These are phyloP conservation scores for Sinhomidia bicolor DNA, from an alignment of 2,888 invertebrate species.

Conservation along the genomic window DNA sequence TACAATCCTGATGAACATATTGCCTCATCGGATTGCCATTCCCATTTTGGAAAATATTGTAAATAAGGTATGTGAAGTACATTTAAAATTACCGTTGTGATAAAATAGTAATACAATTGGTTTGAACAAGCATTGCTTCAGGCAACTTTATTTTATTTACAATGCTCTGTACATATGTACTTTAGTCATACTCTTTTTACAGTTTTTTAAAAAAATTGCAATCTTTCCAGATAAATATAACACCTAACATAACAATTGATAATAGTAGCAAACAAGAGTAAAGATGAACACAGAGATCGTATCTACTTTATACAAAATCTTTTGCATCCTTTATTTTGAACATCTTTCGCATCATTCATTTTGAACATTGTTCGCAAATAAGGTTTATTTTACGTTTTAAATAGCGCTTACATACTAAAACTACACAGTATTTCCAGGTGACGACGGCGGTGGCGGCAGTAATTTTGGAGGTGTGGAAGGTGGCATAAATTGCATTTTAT, in stretches of 20 bases:
- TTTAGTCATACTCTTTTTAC: too few species aligned
- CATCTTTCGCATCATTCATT: neutral
- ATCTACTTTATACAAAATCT: neutral
- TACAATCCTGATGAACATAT: slow-evolving; percentile 81
- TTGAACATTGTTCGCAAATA: neutral
- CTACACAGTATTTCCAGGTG: neutral
- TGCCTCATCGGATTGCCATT: slow-evolving; percentile 78
- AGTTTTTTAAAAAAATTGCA: too few species aligned
- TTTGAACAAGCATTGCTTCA: too few species aligned
- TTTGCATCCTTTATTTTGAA: neutral
- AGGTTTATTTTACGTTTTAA: neutral
- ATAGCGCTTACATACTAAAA: neutral
- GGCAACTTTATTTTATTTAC: too few species aligned
- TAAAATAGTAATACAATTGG: too few species aligned
- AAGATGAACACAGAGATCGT: slow-evolving; percentile 11
- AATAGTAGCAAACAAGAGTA: neutral
- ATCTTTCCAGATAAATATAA: too few species aligned
- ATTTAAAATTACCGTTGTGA: neutral
- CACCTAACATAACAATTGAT: too few species aligned
- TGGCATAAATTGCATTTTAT: neutral
- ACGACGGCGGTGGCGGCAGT: neutral
- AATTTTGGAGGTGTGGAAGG: neutral
- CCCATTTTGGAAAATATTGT: slow-evolving; percentile 77
- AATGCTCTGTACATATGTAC: too few species aligned
- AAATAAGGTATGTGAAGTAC: slow-evolving; percentile 74